Conservation (phyloP, 2,113 vertebrate genomes). For the Donacobius atricapilla region DNA sequence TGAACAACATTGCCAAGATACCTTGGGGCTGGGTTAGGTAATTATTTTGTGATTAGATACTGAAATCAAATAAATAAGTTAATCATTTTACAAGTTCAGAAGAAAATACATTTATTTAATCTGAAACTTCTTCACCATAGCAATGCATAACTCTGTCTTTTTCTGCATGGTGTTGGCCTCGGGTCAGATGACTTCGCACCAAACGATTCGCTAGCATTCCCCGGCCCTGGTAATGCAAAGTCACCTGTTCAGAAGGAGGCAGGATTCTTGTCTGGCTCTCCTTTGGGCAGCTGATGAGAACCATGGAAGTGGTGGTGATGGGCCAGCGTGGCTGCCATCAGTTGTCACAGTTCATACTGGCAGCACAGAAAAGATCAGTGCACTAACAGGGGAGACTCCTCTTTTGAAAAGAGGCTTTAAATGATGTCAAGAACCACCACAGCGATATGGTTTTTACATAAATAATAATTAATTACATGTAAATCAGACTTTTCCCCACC, state of each 20-base stretch:
- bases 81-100: neutral
- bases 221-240: neutral
- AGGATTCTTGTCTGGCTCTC: neutral
- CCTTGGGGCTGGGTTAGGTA: slow-evolving; percentile 1
- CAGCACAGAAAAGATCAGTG: neutral
- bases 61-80: slow-evolving; percentile 16
- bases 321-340: neutral
- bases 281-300: neutral
- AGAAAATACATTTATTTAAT: neutral
- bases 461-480: slow-evolving; percentile 66
- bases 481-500: slow-evolving; percentile 51
- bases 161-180: neutral
- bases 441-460: slow-evolving; percentile 63
- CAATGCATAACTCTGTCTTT: neutral
- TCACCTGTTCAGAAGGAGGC: neutral
- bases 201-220: neutral
- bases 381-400: neutral
- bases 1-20: neutral
- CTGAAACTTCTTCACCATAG: neutral
- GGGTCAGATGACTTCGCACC: neutral
- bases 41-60: neutral
- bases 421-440: slow-evolving; percentile 45
- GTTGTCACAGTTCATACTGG: neutral
- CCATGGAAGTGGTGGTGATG: neutral
- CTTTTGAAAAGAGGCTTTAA: slow-evolving; percentile 52